Evolutionary conservation across 2,113 vertebrate species (phyloP).

Genomic region (Prolemur simus): DNA sequence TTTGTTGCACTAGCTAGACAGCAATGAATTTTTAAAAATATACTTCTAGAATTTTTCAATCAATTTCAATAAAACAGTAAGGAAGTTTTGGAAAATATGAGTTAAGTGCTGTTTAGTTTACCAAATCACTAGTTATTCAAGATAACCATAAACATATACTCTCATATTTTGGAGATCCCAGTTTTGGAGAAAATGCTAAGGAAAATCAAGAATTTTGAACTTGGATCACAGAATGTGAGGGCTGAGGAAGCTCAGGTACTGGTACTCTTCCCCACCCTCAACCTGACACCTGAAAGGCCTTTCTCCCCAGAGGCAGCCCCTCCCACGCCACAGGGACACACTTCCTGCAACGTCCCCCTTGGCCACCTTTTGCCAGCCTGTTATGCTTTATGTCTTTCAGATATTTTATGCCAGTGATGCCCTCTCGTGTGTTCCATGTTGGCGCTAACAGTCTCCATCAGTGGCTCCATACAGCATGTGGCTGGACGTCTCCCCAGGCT

Average conservation of each 20-base stretch:
- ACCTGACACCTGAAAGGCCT: not conserved
- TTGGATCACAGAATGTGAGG: not conserved
- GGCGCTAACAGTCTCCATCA: not conserved
- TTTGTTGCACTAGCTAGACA: not conserved
- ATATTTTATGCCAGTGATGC: not conserved
- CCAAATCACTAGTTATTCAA: not conserved
- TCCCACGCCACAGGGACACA: not conserved
- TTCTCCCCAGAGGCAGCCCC: not conserved
- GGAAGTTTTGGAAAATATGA: not conserved
- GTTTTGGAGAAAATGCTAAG: not conserved
- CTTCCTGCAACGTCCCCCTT: not conserved
- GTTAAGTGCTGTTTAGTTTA: not conserved
- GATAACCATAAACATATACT: not conserved
- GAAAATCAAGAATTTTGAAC: not conserved
- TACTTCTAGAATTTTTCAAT: conserved; percentile 3
- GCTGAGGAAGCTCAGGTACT: not conserved
- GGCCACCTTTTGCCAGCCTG: not conserved
- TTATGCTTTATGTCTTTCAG: not conserved
- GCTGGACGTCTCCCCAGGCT: not conserved
- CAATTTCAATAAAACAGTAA: not conserved
- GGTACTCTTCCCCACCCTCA: not conserved
- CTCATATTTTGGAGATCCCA: not conserved
- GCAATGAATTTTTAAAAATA: not conserved
- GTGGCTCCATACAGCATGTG: not conserved
- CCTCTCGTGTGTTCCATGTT: not conserved